Evolutionary conservation across 2,888 invertebrate genomes (phyloP), one percentile per base, ranked within the genome.

Genomic region (Zaprionus lineosus): DNA sequence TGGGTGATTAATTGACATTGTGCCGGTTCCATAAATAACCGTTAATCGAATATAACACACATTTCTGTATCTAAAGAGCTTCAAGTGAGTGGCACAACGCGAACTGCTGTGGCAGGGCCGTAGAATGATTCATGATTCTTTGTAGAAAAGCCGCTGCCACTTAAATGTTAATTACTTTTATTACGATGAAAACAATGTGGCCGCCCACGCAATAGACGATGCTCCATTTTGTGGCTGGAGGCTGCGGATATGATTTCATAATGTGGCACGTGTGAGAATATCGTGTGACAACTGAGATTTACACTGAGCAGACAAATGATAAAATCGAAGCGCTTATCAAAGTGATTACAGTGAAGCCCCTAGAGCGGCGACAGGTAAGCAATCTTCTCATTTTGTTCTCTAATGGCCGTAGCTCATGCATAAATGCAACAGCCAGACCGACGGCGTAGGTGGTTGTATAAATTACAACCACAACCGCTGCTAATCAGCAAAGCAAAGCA

Each of bases 401-500:
- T n/a, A 66, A 60, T 50, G 40, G 53, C 26, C 43, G 53, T 52
- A 44, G 46, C 55, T 78, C 58, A 63, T 53, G 41, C 11, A 31
- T 41, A 51, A 60, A 47, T 73, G 62, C 61, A 74, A 40, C 70
- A 34, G 40, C 28, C 11, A 15, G 28, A 18, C 33, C 18, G 24
- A 36, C 55, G 34, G 48, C 65, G 74, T 69, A 51, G 77, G 64
- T 62, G 74, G 41, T 46, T 41, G 62, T 77, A 77, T 79, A 73
- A 84, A 73, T 83, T 85, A 84, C 83, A 73, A 70, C 79, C 83
- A 57, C 81, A 78, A 84, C 62, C 74, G 26, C 60, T 52, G 77
- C 72, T 76, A 74, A 81, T 81, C 78, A 77, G 72, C 60, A 44
- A 81, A 63, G n/a, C n/a, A n/a, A n/a, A 62, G n/a, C 57, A 76